phyloP scores from a whole-genome alignment of 2,113 vertebrate species.

The Azemiops feae region DNA sequence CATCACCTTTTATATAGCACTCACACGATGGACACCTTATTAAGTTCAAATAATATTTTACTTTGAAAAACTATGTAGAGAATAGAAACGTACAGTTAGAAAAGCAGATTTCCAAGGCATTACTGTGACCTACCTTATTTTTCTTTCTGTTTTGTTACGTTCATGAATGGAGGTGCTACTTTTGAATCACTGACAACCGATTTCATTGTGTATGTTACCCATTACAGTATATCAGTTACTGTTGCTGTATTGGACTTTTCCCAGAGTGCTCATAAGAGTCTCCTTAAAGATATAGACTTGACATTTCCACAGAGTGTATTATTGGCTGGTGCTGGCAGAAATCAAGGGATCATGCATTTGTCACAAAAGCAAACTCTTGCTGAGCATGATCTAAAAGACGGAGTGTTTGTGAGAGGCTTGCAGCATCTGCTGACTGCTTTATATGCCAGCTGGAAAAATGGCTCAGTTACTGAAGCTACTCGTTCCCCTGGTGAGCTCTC shows the following conservation, averaged over 20 bases:
- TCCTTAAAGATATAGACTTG: conserved; percentile 59
- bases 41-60: conserved; percentile 1
- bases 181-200: conserved; percentile 55
- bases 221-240: conserved; percentile 20
- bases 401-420: conserved; percentile 25
- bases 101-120: conserved; percentile 29
- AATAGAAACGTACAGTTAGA: conserved; percentile 15
- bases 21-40: neutral
- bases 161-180: conserved; percentile 45
- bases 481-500: conserved; percentile 24
- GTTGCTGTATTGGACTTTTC: conserved; percentile 55
- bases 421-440: conserved; percentile 39
- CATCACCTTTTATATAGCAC: neutral
- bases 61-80: neutral
- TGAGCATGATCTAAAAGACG: conserved; percentile 17
- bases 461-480: conserved; percentile 39
- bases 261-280: conserved; percentile 46
- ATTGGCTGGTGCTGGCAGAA: conserved; percentile 44
- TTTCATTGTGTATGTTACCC: conserved; percentile 25
- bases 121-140: conserved; percentile 24
- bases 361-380: neutral
- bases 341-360: conserved; percentile 49
- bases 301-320: conserved; percentile 45
- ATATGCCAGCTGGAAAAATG: conserved; percentile 42
- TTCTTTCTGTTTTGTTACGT: neutral